phyloP scores from a whole-genome alignment of 2,888 invertebrate genomes.

The Tanypteryx hageni region DNA sequence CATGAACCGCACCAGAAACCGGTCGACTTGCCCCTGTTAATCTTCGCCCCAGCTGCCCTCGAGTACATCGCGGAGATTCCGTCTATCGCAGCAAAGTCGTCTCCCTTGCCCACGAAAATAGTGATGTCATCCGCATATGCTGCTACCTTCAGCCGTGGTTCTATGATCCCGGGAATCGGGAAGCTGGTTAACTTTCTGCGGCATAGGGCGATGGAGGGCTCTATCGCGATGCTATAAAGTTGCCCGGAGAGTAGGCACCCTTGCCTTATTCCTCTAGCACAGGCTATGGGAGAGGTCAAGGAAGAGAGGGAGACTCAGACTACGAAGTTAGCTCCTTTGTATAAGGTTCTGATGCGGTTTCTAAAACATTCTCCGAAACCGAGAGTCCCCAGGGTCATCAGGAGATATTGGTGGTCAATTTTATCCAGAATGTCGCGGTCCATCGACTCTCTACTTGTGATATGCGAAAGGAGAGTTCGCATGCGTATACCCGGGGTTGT shows the following conservation, averaged over 20 bases:
- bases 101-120: neutral
- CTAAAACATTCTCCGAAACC: neutral
- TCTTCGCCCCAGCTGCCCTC: neutral
- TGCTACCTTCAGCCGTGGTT: neutral
- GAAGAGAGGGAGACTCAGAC: neutral
- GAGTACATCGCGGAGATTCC: neutral
- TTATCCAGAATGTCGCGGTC: neutral
- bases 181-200: neutral
- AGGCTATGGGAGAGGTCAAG: neutral
- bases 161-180: neutral
- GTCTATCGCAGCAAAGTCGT: neutral
- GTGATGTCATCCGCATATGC: constrained; percentile 16
- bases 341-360: neutral
- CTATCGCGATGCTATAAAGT: neutral
- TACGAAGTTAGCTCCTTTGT: neutral
- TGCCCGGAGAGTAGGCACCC: neutral
- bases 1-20: neutral
- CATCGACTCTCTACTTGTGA: no score
- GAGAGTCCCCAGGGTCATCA: neutral
- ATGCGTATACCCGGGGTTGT: no score
- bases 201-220: neutral
- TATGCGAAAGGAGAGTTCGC: no score
- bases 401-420: neutral
- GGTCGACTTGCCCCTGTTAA: neutral
- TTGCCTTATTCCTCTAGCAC: neutral